Evolutionary conservation across 2,797 vertebrate genomes (phyloP).

Genomic region (Pampus argenteus): DNA sequence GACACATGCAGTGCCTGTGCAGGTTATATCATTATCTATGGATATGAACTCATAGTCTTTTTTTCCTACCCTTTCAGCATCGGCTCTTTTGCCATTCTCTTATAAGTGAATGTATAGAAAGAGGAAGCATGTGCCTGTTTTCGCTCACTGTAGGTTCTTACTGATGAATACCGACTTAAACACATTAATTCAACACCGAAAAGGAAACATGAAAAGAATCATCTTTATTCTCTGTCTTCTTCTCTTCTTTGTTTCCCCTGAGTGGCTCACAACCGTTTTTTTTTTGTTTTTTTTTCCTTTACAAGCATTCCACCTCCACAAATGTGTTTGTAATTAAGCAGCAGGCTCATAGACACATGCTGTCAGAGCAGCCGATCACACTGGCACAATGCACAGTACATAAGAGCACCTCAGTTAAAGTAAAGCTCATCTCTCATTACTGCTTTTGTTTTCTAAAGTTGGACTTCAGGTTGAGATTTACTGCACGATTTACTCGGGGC

Average conservation of each 20-base stretch:
- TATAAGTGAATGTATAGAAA: neutral
- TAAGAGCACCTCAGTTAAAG: slow-evolving; percentile 8
- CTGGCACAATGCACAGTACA: neutral
- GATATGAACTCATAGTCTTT: neutral
- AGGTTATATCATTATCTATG: neutral
- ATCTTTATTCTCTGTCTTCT: slow-evolving; percentile 14
- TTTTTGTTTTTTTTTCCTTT: slow-evolving; percentile 41
- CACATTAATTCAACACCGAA: neutral
- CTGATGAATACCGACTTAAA: neutral
- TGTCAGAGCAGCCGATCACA: slow-evolving; percentile 28
- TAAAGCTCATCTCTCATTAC: neutral
- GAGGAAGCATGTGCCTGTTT: neutral
- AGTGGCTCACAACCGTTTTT: slow-evolving; percentile 25
- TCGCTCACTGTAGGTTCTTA: neutral
- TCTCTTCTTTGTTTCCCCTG: slow-evolving; percentile 19
- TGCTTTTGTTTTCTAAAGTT: neutral
- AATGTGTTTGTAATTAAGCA: slow-evolving; percentile 67
- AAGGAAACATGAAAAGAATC: slow-evolving; percentile 6
- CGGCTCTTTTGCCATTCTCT: neutral
- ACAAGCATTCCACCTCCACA: slow-evolving; percentile 51
- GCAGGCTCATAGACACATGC: slow-evolving; percentile 40
- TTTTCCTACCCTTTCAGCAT: neutral
- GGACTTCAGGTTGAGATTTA: neutral
- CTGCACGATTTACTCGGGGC: neutral
- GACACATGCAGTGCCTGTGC: no score